phyloP scores from a whole-genome alignment of 1,140 invertebrate species.

The Alviniconcha marisindica region DNA sequence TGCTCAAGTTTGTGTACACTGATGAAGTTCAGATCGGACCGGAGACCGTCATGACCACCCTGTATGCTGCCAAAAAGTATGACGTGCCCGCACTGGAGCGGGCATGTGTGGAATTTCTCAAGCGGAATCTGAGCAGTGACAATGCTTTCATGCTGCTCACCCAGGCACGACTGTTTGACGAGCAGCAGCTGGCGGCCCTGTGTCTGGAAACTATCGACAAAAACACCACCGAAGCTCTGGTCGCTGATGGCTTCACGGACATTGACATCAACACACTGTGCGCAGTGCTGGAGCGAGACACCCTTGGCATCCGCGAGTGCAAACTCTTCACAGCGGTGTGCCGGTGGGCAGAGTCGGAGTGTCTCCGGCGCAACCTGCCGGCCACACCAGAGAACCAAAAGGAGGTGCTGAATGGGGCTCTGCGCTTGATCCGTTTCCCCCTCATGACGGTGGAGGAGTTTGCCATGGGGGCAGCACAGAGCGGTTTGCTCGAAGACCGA shows the following conservation, averaged over 20 bases:
- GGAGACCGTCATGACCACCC: conserved; percentile 91
- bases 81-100: conserved; percentile 89
- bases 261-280: conserved; percentile 90
- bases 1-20: conserved; percentile 85
- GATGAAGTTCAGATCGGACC: conserved; percentile 91
- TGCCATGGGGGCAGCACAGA: conserved; percentile 85
- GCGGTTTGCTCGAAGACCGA: conserved; percentile 84
- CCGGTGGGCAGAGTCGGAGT: conserved; percentile 90
- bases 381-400: conserved; percentile 85
- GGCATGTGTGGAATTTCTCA: conserved; percentile 90
- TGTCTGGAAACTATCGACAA: conserved; percentile 93
- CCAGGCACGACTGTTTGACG: conserved; percentile 88
- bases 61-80: conserved; percentile 93
- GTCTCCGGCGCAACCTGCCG: conserved; percentile 81
- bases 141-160: conserved; percentile 92
- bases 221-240: conserved; percentile 87
- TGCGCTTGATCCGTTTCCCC: conserved; percentile 88
- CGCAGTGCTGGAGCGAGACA: conserved; percentile 88
- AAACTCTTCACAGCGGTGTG: conserved; percentile 85
- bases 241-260: conserved; percentile 91
- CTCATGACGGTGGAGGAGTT: conserved; percentile 93
- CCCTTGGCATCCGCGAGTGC: conserved; percentile 87
- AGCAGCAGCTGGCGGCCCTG: conserved; percentile 85
- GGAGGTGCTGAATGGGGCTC: conserved; percentile 82
- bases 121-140: conserved; percentile 86